phyloP scores from a whole-genome alignment of 2,797 vertebrate genomes.

The Intellagama lesueurii region DNA sequence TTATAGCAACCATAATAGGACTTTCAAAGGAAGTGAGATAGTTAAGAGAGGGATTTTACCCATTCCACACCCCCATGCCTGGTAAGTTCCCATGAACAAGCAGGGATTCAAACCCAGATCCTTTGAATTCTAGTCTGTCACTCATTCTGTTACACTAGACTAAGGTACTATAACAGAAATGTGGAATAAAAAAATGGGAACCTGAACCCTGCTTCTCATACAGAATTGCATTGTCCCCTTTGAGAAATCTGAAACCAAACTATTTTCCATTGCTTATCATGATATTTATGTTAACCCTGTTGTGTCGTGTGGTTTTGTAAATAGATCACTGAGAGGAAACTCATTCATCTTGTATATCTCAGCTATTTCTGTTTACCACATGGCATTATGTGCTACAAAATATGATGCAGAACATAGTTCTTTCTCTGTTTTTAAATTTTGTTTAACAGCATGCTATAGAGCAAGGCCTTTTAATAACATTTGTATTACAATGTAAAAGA shows the following conservation, averaged over 20 bases:
- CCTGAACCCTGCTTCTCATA: conserved; percentile 70
- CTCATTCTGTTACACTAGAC: no score
- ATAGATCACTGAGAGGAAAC: conserved; percentile 24
- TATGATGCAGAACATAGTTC: no score
- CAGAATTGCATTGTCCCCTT: conserved; percentile 60
- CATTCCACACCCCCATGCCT: no score
- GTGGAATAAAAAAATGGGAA: conserved; percentile 70
- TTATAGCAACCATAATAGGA: no score
- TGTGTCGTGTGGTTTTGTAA: conserved; percentile 56
- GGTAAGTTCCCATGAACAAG: no score
- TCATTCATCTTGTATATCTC: not conserved
- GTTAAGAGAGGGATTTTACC: no score
- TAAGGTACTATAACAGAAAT: conserved; percentile 69
- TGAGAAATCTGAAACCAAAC: conserved; percentile 65
- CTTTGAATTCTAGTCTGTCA: no score
- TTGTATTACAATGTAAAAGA: not conserved
- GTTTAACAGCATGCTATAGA: not conserved
- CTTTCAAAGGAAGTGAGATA: no score
- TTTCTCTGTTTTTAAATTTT: no score
- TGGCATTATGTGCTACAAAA: no score
- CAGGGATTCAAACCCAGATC: no score
- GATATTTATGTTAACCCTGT: conserved; percentile 52
- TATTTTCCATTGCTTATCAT: conserved; percentile 57
- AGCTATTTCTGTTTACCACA: not conserved
- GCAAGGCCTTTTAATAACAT: not conserved